Base-by-base conservation (phyloP, 2,888 invertebrate species). In the Zelleria hepariella region DNA sequence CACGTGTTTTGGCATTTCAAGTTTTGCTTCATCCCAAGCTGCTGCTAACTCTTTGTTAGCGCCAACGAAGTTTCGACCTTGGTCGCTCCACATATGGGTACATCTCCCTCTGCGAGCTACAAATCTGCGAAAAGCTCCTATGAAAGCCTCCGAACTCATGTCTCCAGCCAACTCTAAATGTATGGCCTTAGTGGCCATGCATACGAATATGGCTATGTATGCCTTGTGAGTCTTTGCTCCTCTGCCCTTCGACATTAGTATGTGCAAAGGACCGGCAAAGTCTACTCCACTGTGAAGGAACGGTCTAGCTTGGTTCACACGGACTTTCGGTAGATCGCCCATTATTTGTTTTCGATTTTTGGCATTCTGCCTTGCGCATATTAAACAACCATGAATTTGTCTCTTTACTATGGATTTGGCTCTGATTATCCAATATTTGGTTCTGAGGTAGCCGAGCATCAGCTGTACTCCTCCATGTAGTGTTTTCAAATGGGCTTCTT, bases 141-240 rank as follows among this genome's bases (percentile, higher is more conserved):
- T 60, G 25, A 68, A 68, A 0, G 66, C 62, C 47, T 71, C 67
- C 1, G 72, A 64, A 1, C 68, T 67, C 0, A 75, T 63, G 15
- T 69, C 68, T 0, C 65, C 64, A 0, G 72, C 75, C 0, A 68
- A 51, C 53, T 76, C 76, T 0, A 75, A 56, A 59, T 74, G 72
- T 4, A 70, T 60, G 0, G 68, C 69, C n/a, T 67, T 67, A 0
- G 67, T 65, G 0, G 65, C 59, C 63, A 71, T 63, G 42, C 68
- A 68, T 0, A 68, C 62, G 47, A 66, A 67, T 10, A 59, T 52
- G 15, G 57, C 51, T 2, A 59, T 59, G n/a, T 60, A 60, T 1
- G 52, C 51, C 52, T 60, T 60, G n/a, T n/a, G 18, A 5, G 21
- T 21, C 26, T 59, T 59, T 4, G 55, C 56, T 52, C 62, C 68